Percentiles rank a stretch among this genome's conserved stretches.
Evolutionary conservation across 2,888 invertebrate species (phyloP).

Genomic region (Zootermopsis nevadensis): DNA sequence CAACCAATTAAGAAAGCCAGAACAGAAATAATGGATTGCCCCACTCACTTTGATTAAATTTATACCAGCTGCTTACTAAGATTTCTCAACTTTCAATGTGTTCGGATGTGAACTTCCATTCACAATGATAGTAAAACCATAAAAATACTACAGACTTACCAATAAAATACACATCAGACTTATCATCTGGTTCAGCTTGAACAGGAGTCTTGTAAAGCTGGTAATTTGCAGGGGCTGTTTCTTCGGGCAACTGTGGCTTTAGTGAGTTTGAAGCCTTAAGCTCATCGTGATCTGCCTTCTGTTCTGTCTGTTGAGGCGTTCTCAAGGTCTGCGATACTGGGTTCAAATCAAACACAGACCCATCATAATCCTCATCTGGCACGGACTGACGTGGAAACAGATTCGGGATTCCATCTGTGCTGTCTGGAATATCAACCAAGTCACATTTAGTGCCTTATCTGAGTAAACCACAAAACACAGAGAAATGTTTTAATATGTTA

Average conservation of each 20-base stretch:
- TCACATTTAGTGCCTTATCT: too few relatives aligned
- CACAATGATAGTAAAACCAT: background rate
- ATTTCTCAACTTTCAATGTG: too few relatives aligned
- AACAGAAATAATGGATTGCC: too few relatives aligned
- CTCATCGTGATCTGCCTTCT: background rate
- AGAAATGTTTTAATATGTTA: too few relatives aligned
- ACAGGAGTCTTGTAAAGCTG: slow-evolving; percentile 19
- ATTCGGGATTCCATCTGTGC: background rate
- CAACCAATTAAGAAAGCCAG: too few relatives aligned
- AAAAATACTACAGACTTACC: slow-evolving; percentile 57
- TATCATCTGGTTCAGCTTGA: slow-evolving; percentile 57
- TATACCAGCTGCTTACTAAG: too few relatives aligned
- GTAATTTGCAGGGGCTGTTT: background rate
- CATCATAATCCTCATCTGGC: slow-evolving; percentile 11
- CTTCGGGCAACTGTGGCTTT: background rate
- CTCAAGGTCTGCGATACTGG: background rate
- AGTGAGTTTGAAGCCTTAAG: too few relatives aligned
- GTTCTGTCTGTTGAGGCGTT: background rate
- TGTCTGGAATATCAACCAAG: background rate
- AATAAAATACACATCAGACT: slow-evolving; percentile 62
- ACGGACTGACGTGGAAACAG: slow-evolving; percentile 23
- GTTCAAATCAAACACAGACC: background rate
- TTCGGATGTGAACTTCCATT: too few relatives aligned
- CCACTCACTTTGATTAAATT: too few relatives aligned
- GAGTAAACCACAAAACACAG: too few relatives aligned